Conservation (phyloP, 2,888 invertebrate genomes). For the Falcaria lacertinaria region DNA sequence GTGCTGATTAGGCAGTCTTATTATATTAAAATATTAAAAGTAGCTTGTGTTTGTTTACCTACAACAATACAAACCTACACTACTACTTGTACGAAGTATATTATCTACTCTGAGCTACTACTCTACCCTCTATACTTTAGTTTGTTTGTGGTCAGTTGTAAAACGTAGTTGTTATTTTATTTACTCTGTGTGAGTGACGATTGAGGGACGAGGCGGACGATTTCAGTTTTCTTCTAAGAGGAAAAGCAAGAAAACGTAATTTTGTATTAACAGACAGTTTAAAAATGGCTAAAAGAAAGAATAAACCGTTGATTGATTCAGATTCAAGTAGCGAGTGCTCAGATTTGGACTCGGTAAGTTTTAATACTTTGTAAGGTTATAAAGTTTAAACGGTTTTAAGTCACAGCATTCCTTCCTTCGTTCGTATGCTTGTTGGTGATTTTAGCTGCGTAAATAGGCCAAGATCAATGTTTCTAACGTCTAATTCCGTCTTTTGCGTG, state of each 20-base stretch:
- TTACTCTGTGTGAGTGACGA: neutral
- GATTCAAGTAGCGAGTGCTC: conserved; percentile 90
- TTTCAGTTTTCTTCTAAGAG: conserved; percentile 2
- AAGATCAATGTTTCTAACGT: conserved; percentile 57
- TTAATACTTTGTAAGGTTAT: conserved; percentile 44
- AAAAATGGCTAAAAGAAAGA: conserved; percentile 91
- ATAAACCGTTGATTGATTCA: conserved; percentile 89
- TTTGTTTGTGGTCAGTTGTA: conserved; percentile 2
- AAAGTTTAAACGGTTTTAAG: conserved; percentile 38
- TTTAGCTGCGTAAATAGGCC: conserved; percentile 64
- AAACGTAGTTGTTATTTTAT: neutral
- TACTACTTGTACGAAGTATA: too few species aligned
- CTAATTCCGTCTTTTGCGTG: conserved; percentile 47
- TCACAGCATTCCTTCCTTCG: conserved; percentile 64
- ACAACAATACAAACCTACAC: too few species aligned
- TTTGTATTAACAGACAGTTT: conserved; percentile 25
- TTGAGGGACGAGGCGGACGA: neutral
- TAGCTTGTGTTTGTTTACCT: too few species aligned
- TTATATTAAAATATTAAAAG: too few species aligned
- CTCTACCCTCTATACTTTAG: too few species aligned
- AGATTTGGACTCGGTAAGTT: conserved; percentile 90
- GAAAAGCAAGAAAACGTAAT: conserved; percentile 36
- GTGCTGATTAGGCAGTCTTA: too few species aligned
- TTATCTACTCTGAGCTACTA: too few species aligned
- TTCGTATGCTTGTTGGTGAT: conserved; percentile 24